These are phyloP conservation scores for Encarsia formosa DNA, from an alignment of 2,888 invertebrate species.

Conservation along the genomic window DNA sequence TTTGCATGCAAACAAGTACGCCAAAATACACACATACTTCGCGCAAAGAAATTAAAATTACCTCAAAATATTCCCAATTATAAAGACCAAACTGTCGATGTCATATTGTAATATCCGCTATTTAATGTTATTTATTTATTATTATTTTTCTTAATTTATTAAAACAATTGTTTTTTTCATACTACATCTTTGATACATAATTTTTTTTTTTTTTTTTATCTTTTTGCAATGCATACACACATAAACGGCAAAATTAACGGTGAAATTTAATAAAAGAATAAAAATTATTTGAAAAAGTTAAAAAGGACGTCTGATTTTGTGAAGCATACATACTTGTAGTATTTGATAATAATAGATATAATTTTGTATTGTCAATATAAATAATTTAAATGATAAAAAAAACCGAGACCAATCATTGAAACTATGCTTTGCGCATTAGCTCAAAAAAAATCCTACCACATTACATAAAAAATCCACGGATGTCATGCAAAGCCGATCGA, in stretches of 20 bases:
- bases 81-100: no score
- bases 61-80: no score
- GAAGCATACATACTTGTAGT: conserved; percentile 2
- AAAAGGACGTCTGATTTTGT: conserved; percentile 36
- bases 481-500: conserved; percentile 38
- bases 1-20: conserved; percentile 8
- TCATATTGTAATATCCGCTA: no score
- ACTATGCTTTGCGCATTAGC: conserved; percentile 38
- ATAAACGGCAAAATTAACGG: conserved; percentile 19
- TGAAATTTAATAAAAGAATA: conserved; percentile 14
- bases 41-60: neutral
- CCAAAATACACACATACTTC: neutral
- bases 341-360: no score
- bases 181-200: no score
- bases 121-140: no score
- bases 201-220: no score
- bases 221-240: no score
- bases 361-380: no score
- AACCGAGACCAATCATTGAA: conserved; percentile 37
- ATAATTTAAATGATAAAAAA: conserved; percentile 8
- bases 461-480: conserved; percentile 13
- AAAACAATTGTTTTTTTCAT: no score
- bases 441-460: conserved; percentile 19
- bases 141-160: no score
- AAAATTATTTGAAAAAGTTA: no score